phyloP scores from a whole-genome alignment of 1,140 invertebrate genomes.

The Drosophila melanogaster region DNA sequence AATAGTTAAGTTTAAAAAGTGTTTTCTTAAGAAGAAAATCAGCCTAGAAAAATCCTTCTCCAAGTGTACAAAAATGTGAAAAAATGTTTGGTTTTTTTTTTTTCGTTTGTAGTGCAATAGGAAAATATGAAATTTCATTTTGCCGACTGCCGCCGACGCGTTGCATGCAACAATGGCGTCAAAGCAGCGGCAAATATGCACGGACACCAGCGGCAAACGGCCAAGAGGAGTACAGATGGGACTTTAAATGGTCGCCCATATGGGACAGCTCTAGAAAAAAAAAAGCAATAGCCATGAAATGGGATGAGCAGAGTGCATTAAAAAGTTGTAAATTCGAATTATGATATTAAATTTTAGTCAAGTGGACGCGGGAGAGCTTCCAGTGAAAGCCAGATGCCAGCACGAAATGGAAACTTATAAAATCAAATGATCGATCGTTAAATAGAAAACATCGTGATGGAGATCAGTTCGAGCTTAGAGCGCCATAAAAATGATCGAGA shows the following conservation, averaged over 20 bases:
- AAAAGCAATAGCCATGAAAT: conserved; percentile 37
- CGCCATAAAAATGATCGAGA: conserved; percentile 10
- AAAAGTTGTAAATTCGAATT: conserved; percentile 69
- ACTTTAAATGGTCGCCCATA: conserved; percentile 55
- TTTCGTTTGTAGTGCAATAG: conserved; percentile 38
- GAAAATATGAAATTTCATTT: conserved; percentile 82
- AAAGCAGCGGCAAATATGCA: conserved; percentile 59
- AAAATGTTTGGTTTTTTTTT: conserved; percentile 23
- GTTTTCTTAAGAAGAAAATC: not conserved
- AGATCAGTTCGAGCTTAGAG: not conserved
- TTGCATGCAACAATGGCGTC: conserved; percentile 74
- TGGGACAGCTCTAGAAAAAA: conserved; percentile 56
- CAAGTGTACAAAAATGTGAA: conserved; percentile 14
- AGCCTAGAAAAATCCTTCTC: not conserved
- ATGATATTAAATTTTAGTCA: conserved; percentile 72
- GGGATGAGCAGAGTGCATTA: conserved; percentile 65
- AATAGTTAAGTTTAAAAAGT: not conserved
- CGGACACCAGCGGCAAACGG: conserved; percentile 26
- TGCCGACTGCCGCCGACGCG: conserved; percentile 36
- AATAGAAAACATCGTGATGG: conserved; percentile 11
- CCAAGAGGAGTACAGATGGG: conserved; percentile 33
- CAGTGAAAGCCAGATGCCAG: conserved; percentile 53
- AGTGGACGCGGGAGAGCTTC: conserved; percentile 37
- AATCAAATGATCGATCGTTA: conserved; percentile 33
- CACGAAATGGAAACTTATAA: conserved; percentile 34